Base-by-base conservation (phyloP, 2,113 vertebrate species). In the Lophochroa leadbeateri region DNA sequence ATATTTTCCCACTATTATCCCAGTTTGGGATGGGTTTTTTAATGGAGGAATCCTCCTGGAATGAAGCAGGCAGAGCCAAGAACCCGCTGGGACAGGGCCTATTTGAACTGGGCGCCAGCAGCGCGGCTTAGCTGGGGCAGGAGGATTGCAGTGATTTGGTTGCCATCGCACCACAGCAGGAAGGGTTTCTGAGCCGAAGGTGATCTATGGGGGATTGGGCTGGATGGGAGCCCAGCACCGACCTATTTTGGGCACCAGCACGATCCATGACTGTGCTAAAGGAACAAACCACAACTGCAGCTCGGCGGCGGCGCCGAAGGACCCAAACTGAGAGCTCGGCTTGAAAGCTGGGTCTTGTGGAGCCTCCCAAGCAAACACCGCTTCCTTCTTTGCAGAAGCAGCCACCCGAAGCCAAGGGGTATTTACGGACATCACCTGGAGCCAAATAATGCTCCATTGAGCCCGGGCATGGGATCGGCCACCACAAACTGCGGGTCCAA, bases 351-450 rank as follows among this genome's bases (percentile, higher is more conserved):
- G 20, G 13, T 39, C 23, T 41, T 24, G 41, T 9, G 64, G 28
- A 44, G 15, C 28, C 65, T 47, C 43, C 37, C 18, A 35, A 6
- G 19, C 60, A 10, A 57, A 17, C 4, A 3, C 13, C 2, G 41
- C 41, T 41, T 41, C 41, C 41, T 50, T 23, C 63, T 57, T 4
- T 15, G 24, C 4, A 23, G 50, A 8, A 55, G 35, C 33, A 11
- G 3, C 60, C 46, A 0, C 2, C 10, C 4, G 16, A 33, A 44
- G 27, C 8, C 0, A 11, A 4, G 2, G 46, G 47, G 70, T 84
- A 52, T 91, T 85, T 27, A 13, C 4, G 29, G 81, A 4, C 39
- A 6, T 4, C 16, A 7, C 1, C 5, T 2, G 65, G 52, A 65
- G 70, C 43, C 82, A 65, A 88, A 47, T 2, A 13, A 63, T 0